Percentiles rank a stretch among this genome's conserved stretches.
Conservation (phyloP, 1,140 invertebrate genomes). For the Drosophila repleta region DNA sequence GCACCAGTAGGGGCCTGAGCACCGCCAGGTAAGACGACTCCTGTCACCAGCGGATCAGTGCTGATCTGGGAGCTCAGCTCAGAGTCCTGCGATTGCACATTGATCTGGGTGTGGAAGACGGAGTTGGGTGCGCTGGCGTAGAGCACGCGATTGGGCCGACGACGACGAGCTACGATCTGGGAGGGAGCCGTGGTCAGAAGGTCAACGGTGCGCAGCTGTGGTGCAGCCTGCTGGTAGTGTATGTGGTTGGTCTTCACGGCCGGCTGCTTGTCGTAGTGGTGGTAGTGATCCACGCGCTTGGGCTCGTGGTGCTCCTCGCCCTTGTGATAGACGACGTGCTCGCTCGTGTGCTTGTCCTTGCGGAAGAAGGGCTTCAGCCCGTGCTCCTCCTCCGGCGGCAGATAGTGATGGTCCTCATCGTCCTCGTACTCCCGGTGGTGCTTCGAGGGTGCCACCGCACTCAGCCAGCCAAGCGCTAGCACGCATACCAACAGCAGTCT, state of each 20-base stretch:
- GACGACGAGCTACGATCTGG: constrained; percentile 51
- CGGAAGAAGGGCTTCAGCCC: constrained; percentile 52
- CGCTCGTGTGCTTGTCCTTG: constrained; percentile 69
- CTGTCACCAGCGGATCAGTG: constrained; percentile 22
- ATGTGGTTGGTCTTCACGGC: constrained; percentile 67
- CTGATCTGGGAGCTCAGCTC: constrained; percentile 59
- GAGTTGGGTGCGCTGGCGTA: constrained; percentile 75
- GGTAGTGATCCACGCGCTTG: constrained; percentile 67
- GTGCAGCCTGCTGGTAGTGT: constrained; percentile 56
- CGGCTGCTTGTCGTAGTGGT: constrained; percentile 72
- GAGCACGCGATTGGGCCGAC: constrained; percentile 51
- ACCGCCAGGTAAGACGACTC: not conserved
- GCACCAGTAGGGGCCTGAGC: constrained; percentile 7
- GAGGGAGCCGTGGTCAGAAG: constrained; percentile 54
- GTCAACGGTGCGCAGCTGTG: constrained; percentile 44
- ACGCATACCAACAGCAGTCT: constrained; percentile 44
- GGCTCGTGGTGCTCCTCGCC: constrained; percentile 50
- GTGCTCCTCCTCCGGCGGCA: constrained; percentile 37
- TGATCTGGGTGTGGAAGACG: constrained; percentile 74
- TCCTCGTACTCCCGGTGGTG: constrained; percentile 54
- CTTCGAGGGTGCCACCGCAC: constrained; percentile 57
- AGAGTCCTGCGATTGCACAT: constrained; percentile 72
- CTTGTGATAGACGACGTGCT: constrained; percentile 65
- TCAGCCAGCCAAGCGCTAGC: constrained; percentile 42
- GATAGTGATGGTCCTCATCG: constrained; percentile 61